Evolutionary conservation across 2,888 invertebrate genomes (phyloP).

Genomic region (Acanthoscelides obtectus): DNA sequence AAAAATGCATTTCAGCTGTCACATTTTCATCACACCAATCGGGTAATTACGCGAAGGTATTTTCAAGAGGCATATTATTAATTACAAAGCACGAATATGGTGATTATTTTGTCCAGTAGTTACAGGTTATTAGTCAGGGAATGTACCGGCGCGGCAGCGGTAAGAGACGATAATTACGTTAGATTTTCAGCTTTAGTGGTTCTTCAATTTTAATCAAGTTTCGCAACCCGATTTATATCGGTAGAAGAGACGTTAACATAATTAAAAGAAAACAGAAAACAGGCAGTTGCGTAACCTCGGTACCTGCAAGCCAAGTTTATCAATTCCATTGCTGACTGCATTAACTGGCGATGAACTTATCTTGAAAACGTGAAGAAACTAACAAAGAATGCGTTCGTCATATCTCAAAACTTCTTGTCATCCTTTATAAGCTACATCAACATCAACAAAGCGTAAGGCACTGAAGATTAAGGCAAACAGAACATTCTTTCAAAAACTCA

Average conservation of each 20-base stretch:
- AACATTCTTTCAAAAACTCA: too few species aligned
- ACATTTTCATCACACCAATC: not conserved
- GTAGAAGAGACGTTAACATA: not conserved
- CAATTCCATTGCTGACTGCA: too few species aligned
- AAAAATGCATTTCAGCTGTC: not conserved
- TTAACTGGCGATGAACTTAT: too few species aligned
- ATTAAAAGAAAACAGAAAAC: not conserved
- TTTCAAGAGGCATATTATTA: not conserved
- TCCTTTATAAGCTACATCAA: too few species aligned
- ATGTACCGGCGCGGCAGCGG: not conserved
- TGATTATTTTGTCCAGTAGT: not conserved
- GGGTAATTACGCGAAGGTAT: not conserved
- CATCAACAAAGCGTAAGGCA: too few species aligned
- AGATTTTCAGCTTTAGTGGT: not conserved
- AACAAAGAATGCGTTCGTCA: too few species aligned
- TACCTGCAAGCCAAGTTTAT: not conserved
- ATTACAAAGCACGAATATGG: not conserved
- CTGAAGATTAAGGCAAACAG: too few species aligned
- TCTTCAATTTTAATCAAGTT: not conserved
- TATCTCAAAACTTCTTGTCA: too few species aligned
- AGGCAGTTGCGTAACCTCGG: not conserved
- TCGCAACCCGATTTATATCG: not conserved
- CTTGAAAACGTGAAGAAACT: too few species aligned
- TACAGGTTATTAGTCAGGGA: not conserved
- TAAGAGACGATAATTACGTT: not conserved